Evolutionary conservation across 2,888 invertebrate genomes (phyloP).

Genomic region (Mythimna loreyi): DNA sequence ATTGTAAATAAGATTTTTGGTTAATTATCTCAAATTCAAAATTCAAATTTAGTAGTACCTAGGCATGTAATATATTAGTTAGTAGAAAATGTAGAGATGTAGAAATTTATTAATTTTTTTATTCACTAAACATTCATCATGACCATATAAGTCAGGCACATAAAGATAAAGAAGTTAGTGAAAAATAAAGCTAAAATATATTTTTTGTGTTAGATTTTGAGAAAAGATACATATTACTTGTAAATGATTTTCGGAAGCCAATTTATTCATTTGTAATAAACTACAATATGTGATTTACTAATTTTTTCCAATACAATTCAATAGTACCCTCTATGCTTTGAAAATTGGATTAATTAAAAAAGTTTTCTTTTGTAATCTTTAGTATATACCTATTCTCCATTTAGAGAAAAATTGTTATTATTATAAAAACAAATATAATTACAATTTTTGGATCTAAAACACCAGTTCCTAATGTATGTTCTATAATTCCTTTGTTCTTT

Average conservation of each 20-base stretch:
- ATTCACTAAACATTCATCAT: slow-evolving; percentile 26
- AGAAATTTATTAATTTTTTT: background rate
- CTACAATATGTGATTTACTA: background rate
- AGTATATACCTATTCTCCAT: background rate
- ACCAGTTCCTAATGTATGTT: background rate
- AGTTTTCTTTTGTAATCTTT: too few species aligned
- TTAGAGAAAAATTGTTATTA: background rate
- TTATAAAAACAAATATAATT: background rate
- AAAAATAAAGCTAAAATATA: background rate
- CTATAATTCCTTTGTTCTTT: slow-evolving; percentile 2
- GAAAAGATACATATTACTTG: background rate
- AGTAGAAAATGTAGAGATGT: background rate
- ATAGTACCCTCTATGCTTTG: background rate
- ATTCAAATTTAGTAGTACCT: background rate
- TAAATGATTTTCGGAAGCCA: background rate
- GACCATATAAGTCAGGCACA: slow-evolving; percentile 24
- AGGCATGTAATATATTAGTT: background rate
- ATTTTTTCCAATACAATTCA: background rate
- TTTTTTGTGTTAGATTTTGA: too few species aligned
- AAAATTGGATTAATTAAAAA: background rate
- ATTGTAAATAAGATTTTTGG: too few species aligned
- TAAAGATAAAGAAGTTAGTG: slow-evolving; percentile 4
- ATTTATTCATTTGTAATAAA: background rate
- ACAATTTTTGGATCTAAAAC: background rate
- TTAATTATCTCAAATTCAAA: background rate